A percentile compares a stretch with the other conserved stretches of the same genome.
Conservation (phyloP, 2,113 vertebrate genomes). For the Alces alces region DNA sequence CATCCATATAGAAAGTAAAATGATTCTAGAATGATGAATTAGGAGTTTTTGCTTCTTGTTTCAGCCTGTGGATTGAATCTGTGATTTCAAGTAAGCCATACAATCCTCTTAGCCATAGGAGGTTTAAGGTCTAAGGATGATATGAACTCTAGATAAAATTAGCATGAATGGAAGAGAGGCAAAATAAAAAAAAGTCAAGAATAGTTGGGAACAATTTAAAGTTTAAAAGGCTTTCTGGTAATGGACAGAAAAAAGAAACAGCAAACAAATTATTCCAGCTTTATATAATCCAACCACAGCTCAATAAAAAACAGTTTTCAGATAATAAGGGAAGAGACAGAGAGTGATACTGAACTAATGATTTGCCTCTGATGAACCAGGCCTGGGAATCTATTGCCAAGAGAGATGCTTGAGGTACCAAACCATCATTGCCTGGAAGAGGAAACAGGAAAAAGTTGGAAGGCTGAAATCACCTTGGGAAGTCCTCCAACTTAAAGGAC, state of each 20-base stretch:
- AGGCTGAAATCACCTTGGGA: neutral
- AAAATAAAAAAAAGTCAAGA: neutral
- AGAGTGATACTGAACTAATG: neutral
- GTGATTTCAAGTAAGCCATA: too few species aligned
- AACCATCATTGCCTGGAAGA: neutral
- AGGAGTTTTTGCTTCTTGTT: neutral
- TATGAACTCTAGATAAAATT: neutral
- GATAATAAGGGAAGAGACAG: neutral
- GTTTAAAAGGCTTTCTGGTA: neutral
- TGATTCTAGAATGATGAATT: neutral
- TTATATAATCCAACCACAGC: neutral
- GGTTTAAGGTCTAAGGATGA: neutral
- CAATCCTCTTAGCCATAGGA: neutral
- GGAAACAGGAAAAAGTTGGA: neutral
- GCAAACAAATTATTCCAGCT: neutral
- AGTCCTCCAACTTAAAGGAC: neutral
- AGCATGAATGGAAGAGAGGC: too few species aligned
- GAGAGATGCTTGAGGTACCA: neutral
- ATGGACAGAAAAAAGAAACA: neutral
- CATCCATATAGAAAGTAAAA: neutral
- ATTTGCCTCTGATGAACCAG: neutral
- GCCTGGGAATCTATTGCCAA: too few species aligned
- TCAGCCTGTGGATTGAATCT: neutral
- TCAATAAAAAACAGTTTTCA: neutral
- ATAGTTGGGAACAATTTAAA: neutral